Conservation (phyloP, 2,888 invertebrate genomes). For the Himalopsyche anomala region DNA sequence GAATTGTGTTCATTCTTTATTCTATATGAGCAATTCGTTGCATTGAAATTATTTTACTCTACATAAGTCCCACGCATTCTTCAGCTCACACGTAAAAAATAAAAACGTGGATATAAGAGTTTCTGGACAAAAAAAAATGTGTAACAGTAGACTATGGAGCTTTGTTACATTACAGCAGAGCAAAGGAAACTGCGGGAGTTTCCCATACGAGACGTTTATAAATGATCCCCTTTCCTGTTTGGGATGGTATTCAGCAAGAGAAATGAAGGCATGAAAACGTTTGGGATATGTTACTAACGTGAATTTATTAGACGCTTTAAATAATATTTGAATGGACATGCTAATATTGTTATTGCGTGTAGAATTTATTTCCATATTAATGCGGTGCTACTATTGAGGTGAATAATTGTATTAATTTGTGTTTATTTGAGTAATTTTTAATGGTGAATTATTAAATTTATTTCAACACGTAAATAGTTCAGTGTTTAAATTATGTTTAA, state of each 20-base stretch:
- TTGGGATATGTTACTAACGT: constrained; percentile 17
- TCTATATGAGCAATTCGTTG: too few relatives aligned
- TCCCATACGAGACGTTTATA: constrained; percentile 56
- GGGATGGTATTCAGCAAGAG: constrained; percentile 47
- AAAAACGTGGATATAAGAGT: constrained; percentile 11
- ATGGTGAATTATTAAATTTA: too few relatives aligned
- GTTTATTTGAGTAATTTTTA: too few relatives aligned
- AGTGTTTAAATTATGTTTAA: too few relatives aligned
- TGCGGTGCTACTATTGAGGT: too few relatives aligned
- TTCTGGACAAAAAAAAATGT: constrained; percentile 4
- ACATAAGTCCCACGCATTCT: background rate
- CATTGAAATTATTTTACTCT: background rate
- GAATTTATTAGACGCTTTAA: background rate
- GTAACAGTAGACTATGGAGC: constrained; percentile 19
- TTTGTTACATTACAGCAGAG: background rate
- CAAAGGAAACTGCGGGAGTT: constrained; percentile 15
- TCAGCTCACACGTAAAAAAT: background rate
- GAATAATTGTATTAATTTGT: too few relatives aligned
- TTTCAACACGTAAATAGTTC: too few relatives aligned
- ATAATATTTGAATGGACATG: too few relatives aligned
- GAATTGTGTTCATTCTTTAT: too few relatives aligned
- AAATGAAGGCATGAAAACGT: constrained; percentile 23
- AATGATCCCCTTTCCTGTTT: constrained; percentile 60
- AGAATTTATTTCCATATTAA: too few relatives aligned
- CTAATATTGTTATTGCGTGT: too few relatives aligned